Evolutionary conservation across 1,140 invertebrate species (phyloP), one percentile per base, ranked within the genome.

Genomic region (Aphis gossypii): DNA sequence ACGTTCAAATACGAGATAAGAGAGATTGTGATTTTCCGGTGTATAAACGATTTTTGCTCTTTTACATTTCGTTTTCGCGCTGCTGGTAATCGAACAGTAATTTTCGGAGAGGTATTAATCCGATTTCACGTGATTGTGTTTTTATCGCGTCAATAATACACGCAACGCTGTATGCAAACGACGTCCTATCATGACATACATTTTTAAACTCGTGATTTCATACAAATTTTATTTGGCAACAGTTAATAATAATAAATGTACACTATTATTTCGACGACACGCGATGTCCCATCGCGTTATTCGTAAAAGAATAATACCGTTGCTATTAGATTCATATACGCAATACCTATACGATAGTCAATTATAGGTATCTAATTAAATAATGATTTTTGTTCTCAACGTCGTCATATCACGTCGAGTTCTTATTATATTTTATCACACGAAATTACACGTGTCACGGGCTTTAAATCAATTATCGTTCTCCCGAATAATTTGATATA

Each of bases 351-450:
- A n/a, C 60, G n/a, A 76, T 76, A n/a, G 21, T 14, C 60, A n/a
- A 76, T 48, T 48, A 60, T 76, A 35, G 60, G 60, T 76, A 25
- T 30, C 56, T 60, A 68, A 76, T 76, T 76, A 76, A 76, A 76
- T n/a, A 76, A 18, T 76, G n/a, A 76, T 76, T 76, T n/a, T 76
- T 1, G 60, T 76, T 76, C 14, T 76, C 14, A n/a, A n/a, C 30
- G 30, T 35, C 30, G n/a, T 76, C 60, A 1, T 76, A 76, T 76
- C 60, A 76, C 60, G 60, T 5, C 30, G 60, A 76, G 60, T 76
- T 76, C n/a, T n/a, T 76, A 76, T 76, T 35, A 76, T 76, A 76
- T 76, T 76, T 76, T 76, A 76, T 76, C 60, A 76, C 60, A 76
- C 5, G 60, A 76, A 76, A 76, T 76, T 76, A 76, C 30, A n/a